Base-by-base conservation (phyloP, 1,140 invertebrate species). In the Sycophila sp. region DNA sequence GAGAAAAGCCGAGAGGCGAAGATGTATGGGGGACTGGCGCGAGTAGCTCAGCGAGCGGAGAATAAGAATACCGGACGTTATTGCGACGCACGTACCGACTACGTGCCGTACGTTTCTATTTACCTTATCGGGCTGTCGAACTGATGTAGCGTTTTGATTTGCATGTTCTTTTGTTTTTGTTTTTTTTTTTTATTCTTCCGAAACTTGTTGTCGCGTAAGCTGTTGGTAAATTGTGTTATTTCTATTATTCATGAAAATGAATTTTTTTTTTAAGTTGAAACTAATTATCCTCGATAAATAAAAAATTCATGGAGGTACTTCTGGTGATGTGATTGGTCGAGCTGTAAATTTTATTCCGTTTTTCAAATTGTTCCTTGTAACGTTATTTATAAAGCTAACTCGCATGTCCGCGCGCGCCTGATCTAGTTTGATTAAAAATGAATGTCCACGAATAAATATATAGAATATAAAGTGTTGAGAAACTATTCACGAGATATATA, bases 21-120 rank as follows among this genome's bases (percentile, higher is more conserved):
- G 42, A 40, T 40, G 1, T 11, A 30, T 24, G n/a, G n/a, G 8
- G 47, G 45, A 60, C 24, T 17, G 11, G 19, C 6, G 22, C 47
- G 24, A 28, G 19, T 30, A 45, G 22, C 24, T 24, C 15, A 45
- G 38, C 24, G 13, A 30, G 42, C 51, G 45, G 10, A 17, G 59
- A 55, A 62, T 55, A 62, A 67, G 38, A 67, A 67, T 67, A 40
- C 49, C 6, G 49, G 42, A 38, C 45, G 45, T 55, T 70, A 70
- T 70, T 70, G 59, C 56, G 34, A 53, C 40, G 59, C 73, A 74
- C 73, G 73, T 74, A 68, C 51, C 26, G 13, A 24, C 51, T 63
- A 71, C 73, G 73, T 71, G 73, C 67, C 64, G 60, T 36, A 63
- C 28, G 63, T 67, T 71, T 69, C 69, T 71, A 74, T 74, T 74